phyloP scores from a whole-genome alignment of 2,113 vertebrate genomes.

The Actenoides hombroni region DNA sequence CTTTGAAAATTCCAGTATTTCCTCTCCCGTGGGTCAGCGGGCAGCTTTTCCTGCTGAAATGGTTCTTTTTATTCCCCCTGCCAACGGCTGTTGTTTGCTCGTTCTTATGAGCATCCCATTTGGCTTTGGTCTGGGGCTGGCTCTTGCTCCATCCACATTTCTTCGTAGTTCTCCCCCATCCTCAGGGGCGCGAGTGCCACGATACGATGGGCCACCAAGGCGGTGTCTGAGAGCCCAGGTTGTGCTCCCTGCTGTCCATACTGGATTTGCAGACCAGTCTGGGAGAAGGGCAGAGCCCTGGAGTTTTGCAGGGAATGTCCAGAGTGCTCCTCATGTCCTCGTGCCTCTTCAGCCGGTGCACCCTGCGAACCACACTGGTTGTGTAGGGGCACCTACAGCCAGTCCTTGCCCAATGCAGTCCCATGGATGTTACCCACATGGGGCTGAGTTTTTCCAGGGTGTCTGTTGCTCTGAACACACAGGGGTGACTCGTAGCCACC shows the following conservation, averaged over 20 bases:
- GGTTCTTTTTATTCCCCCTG: neutral
- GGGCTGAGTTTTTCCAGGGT: neutral
- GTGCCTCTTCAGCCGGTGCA: neutral
- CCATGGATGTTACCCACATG: neutral
- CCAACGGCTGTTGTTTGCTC: neutral
- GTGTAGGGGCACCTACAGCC: neutral
- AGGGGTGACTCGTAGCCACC: neutral
- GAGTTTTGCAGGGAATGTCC: neutral
- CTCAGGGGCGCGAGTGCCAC: neutral
- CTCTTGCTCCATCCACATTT: neutral
- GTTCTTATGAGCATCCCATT: neutral
- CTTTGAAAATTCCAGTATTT: neutral
- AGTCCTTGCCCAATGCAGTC: neutral
- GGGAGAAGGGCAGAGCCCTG: neutral
- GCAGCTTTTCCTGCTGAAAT: neutral
- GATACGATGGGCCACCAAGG: neutral
- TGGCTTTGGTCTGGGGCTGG: neutral
- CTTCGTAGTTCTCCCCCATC: neutral
- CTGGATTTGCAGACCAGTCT: neutral
- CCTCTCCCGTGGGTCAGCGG: neutral
- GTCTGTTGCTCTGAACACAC: neutral
- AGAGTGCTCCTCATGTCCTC: neutral
- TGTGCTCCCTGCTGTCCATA: neutral
- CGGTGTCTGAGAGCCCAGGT: neutral
- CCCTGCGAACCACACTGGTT: rapidly evolving